Conservation (phyloP, 1,140 invertebrate species). For the Lasioglossum albipes region DNA sequence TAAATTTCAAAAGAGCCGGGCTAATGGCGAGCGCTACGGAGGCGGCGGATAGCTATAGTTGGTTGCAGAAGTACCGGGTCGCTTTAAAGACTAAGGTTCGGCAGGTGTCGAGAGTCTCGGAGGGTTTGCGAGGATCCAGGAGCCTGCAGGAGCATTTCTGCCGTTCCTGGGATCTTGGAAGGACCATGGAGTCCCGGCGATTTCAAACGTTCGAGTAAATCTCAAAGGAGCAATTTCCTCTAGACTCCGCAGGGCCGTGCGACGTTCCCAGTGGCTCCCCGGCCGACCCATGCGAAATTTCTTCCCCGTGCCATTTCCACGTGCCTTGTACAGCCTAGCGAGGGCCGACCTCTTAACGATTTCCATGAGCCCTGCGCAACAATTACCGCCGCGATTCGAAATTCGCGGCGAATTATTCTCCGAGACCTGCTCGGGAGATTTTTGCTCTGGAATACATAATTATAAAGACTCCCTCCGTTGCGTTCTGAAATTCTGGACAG, state of each 20-base stretch:
- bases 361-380: too few relatives aligned
- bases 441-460: slow-evolving; percentile 25
- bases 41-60: too few relatives aligned
- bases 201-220: slow-evolving; percentile 1
- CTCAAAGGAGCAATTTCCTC: slow-evolving; percentile 1
- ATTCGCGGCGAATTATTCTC: slow-evolving; percentile 20
- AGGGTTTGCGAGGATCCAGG: background rate
- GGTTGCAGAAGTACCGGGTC: too few relatives aligned
- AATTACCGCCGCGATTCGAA: too few relatives aligned
- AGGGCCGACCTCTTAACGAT: too few relatives aligned
- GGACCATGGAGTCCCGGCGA: background rate
- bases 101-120: background rate
- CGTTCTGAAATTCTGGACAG: slow-evolving; percentile 22
- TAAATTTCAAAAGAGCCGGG: too few relatives aligned
- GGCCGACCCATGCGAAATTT: background rate
- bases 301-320: background rate
- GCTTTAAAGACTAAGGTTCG: too few relatives aligned
- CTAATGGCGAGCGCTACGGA: too few relatives aligned
- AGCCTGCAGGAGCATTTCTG: background rate
- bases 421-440: background rate
- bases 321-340: background rate
- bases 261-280: background rate
- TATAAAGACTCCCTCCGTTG: background rate
- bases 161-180: background rate
- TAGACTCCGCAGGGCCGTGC: background rate